Base-by-base conservation (phyloP, 1,140 invertebrate species). In the Saccostrea echinata region DNA sequence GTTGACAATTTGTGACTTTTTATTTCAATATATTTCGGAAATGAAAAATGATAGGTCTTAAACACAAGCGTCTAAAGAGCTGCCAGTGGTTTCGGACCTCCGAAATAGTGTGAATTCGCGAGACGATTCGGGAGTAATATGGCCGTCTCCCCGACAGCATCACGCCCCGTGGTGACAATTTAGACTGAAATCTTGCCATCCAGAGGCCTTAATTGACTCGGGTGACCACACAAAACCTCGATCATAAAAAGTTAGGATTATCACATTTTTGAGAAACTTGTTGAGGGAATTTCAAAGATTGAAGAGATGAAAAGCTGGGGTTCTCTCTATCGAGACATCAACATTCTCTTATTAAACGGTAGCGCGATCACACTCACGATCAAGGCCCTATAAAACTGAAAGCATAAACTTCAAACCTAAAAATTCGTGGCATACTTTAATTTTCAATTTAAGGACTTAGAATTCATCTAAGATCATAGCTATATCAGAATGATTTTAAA, bases 221-320 rank as follows among this genome's bases (percentile, higher is more conserved):
- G 68, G 68, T 71, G 68, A 71, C 68, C 68, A 71, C 68, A 71
- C 68, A 71, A 71, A 71, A 71, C 68, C 30, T 71, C 27, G 68
- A 27, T 71, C 68, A 27, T 71, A 71, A 71, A 71, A 71, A 71
- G 68, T 71, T 30, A 71, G 68, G 68, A 71, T 71, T 71, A 71
- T 71, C 68, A 71, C 68, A 71, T 71, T 11, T 71, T 71, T 71
- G 68, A 71, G 27, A 71, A 71, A 71, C 68, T 71, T 71, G 68
- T 71, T 33, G 68, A 71, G 16, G 27, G 68, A 24, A 27, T 71
- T 71, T 71, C 68, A 71, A 71, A 71, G 68, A 71, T 71, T 71
- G 68, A 27, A 71, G 12, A 71, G 68, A 71, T 71, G 68, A 71
- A 71, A 71, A 27, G 68, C 24, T 18, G 1, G 24, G 30, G 68